Base-by-base conservation (phyloP, 2,888 invertebrate species). In the Drosophila demipolita region DNA sequence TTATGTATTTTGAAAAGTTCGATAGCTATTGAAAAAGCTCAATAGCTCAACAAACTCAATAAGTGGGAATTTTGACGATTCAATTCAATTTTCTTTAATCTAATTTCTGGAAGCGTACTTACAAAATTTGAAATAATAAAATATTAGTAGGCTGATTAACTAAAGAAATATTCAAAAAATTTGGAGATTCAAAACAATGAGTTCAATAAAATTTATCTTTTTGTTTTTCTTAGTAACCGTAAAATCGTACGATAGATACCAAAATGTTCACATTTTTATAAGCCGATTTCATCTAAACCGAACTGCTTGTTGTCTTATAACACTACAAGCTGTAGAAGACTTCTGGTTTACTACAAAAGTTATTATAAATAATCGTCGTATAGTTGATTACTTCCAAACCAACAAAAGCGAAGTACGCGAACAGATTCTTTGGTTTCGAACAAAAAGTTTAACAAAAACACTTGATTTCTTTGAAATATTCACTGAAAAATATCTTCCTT, bases 301-400 rank as follows among this genome's bases (percentile, higher is more conserved):
- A 42, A 42, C 40, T 42, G n/a, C 40, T n/a, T 42, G 40, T n/a
- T n/a, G n/a, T 9, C 9, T 42, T 42, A n/a, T 42, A n/a, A 42
- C 40, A 9, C 9, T n/a, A 42, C 8, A 42, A n/a, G n/a, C 40
- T 42, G n/a, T 42, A 9, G 40, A 42, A 42, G n/a, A n/a, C n/a
- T n/a, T 42, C n/a, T 42, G 40, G 40, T 42, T 42, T n/a, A 42
- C n/a, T 42, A 42, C 40, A 17, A 42, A 42, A 42, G 40, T 42
- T 3, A 2, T 42, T 9, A 9, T 42, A 4, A n/a, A 40, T n/a
- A 8, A 40, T 40, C 40, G 40, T 3, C 40, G 40, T 40, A n/a
- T n/a, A 40, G 40, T 40, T n/a, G 40, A 40, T 9, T n/a, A 40
- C n/a, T 40, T 40, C 3, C 40, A 40, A 40, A 40, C 40, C 9